These are phyloP conservation scores for Yponomeuta plumbellus DNA, from an alignment of 2,888 invertebrate genomes.

Conservation along the genomic window DNA sequence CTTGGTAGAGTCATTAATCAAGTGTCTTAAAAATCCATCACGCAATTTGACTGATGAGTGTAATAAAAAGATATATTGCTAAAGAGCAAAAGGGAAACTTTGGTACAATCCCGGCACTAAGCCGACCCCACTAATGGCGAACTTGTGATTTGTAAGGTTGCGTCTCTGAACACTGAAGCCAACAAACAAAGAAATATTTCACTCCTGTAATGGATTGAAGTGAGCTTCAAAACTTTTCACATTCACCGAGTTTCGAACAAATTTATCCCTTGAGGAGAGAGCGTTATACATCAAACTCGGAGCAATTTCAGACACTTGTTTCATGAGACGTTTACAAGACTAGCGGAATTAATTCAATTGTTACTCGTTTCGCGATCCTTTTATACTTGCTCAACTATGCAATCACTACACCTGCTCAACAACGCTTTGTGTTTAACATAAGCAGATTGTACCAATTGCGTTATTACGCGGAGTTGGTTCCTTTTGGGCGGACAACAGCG, in stretches of 20 bases:
- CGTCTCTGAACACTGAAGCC: conserved; percentile 43
- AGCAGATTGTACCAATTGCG: not conserved
- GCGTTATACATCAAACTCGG: conserved; percentile 57
- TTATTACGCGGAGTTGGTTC: not conserved
- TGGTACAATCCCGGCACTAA: conserved; percentile 22
- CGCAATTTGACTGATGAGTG: conserved; percentile 35
- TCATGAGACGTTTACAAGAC: conserved; percentile 55
- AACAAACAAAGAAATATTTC: conserved; percentile 76
- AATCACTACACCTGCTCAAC: not conserved
- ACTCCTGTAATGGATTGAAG: conserved; percentile 76
- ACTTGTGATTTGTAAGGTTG: conserved; percentile 55
- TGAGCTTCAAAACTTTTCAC: conserved; percentile 73
- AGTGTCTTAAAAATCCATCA: conserved; percentile 34
- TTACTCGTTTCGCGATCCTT: conserved; percentile 13
- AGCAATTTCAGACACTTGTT: conserved; percentile 72
- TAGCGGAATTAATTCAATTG: conserved; percentile 42
- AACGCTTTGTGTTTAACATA: not conserved
- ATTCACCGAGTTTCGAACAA: conserved; percentile 73
- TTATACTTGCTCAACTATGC: not conserved
- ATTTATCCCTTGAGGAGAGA: conserved; percentile 70
- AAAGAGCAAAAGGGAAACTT: conserved; percentile 22
- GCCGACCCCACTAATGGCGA: conserved; percentile 42
- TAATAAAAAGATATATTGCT: conserved; percentile 32
- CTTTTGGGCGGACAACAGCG: not conserved
- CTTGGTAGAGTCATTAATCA: conserved; percentile 33